A percentile compares a stretch with the other conserved stretches of the same genome.
Conservation (phyloP, 2,113 vertebrate species). For the Hipposideros armiger region DNA sequence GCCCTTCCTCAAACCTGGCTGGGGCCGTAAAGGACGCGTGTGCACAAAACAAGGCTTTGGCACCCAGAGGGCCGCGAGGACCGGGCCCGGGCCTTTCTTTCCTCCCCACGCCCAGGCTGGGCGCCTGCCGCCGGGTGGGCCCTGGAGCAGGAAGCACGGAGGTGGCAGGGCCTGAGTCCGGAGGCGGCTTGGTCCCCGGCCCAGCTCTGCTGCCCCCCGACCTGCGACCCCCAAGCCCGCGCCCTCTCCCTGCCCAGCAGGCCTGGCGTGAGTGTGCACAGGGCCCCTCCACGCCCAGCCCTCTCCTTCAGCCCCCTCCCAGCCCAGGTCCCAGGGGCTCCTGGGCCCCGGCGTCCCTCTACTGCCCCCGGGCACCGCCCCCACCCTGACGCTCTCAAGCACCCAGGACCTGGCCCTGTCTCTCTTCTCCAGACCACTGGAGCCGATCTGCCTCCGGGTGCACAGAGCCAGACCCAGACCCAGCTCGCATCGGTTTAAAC, state of each 20-base stretch:
- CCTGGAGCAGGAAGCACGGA: background rate
- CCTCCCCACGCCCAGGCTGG: background rate
- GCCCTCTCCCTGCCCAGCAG: rapidly evolving
- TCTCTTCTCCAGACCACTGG: rapidly evolving
- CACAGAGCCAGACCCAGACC: background rate
- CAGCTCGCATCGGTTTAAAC: no score
- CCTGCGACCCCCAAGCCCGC: rapidly evolving
- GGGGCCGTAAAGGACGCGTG: rapidly evolving
- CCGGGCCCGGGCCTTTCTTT: rapidly evolving
- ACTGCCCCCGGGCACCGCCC: no score
- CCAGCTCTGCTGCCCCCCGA: background rate
- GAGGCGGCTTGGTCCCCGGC: background rate
- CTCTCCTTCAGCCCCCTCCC: background rate
- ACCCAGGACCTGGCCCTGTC: background rate
- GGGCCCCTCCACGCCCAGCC: background rate
- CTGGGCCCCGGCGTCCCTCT: rapidly evolving
- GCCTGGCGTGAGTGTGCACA: rapidly evolving
- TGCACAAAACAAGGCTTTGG: background rate
- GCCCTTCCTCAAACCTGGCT: rapidly evolving
- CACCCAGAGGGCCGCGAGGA: background rate
- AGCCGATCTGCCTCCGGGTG: background rate
- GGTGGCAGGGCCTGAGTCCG: no score
- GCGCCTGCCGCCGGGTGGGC: no score
- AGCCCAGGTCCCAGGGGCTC: background rate
- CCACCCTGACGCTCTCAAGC: no score